Percentiles rank a stretch among this genome's conserved stretches.
Conservation (phyloP, 2,113 vertebrate genomes). For the Nettapus auritus region DNA sequence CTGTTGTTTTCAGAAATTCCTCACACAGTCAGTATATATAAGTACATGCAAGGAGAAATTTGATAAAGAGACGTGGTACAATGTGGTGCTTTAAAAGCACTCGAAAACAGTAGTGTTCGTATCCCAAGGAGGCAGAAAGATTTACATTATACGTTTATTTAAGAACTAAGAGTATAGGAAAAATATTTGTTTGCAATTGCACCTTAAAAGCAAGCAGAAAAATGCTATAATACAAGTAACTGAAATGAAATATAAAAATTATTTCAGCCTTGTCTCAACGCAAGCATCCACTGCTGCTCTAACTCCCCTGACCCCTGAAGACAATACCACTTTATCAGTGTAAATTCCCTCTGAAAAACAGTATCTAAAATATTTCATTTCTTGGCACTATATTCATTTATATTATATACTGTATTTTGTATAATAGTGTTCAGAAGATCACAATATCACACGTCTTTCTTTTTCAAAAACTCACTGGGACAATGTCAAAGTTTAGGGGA, state of each 20-base stretch:
- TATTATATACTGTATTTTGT: not conserved
- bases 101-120: not conserved
- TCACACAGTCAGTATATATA: not conserved
- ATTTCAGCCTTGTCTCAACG: not conserved
- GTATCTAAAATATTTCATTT: not conserved
- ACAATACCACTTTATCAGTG: not conserved
- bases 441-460: not conserved
- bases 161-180: not conserved
- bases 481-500: not conserved
- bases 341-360: not conserved
- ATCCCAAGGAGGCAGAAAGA: not conserved
- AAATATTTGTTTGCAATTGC: not conserved
- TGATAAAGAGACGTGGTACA: not conserved
- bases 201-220: not conserved
- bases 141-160: not conserved
- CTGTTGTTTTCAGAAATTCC: not conserved
- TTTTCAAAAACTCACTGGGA: not conserved
- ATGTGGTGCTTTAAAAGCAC: no score
- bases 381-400: not conserved
- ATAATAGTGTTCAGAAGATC: not conserved
- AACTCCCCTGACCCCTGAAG: fast-evolving
- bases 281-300: not conserved
- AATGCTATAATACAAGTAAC: not conserved
- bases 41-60: not conserved
- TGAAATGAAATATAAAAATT: not conserved